Evolutionary conservation across 2,113 vertebrate genomes (phyloP).

Genomic region (Rutilus rutilus): DNA sequence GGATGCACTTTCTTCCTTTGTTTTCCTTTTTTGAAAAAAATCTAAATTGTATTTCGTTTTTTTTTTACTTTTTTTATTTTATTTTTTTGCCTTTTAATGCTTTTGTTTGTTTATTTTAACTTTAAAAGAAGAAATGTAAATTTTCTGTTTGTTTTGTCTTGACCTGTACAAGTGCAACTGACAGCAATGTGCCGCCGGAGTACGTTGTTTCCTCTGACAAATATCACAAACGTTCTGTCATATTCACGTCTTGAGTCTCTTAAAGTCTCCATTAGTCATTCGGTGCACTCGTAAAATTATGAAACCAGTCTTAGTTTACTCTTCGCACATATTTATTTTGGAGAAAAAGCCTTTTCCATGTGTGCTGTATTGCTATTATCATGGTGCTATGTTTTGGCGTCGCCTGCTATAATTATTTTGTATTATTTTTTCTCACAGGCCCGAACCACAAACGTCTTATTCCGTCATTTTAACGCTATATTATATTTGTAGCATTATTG

Average conservation of each 20-base stretch:
- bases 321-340: slow-evolving; percentile 76
- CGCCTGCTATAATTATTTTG: slow-evolving; percentile 62
- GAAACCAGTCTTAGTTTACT: slow-evolving; percentile 60
- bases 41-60: slow-evolving; percentile 64
- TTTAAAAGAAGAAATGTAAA: slow-evolving; percentile 62
- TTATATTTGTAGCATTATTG: slow-evolving; percentile 72
- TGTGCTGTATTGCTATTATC: slow-evolving; percentile 64
- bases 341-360: slow-evolving; percentile 73
- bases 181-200: slow-evolving; percentile 68
- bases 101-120: slow-evolving; percentile 58
- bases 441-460: slow-evolving; percentile 23
- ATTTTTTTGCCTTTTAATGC: slow-evolving; percentile 57
- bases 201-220: slow-evolving; percentile 67
- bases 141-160: slow-evolving; percentile 55
- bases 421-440: slow-evolving; percentile 8
- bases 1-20: slow-evolving; percentile 93
- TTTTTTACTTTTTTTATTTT: slow-evolving; percentile 49
- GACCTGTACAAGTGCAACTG: slow-evolving; percentile 59
- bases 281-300: neutral
- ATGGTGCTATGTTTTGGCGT: slow-evolving; percentile 78
- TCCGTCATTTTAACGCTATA: slow-evolving; percentile 48
- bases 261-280: neutral
- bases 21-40: slow-evolving; percentile 57
- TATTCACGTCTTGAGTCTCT: slow-evolving; percentile 43
- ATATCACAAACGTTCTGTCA: slow-evolving; percentile 68